Evolutionary conservation across 2,888 invertebrate species (phyloP).

Genomic region (Acrocyrtus sp.): DNA sequence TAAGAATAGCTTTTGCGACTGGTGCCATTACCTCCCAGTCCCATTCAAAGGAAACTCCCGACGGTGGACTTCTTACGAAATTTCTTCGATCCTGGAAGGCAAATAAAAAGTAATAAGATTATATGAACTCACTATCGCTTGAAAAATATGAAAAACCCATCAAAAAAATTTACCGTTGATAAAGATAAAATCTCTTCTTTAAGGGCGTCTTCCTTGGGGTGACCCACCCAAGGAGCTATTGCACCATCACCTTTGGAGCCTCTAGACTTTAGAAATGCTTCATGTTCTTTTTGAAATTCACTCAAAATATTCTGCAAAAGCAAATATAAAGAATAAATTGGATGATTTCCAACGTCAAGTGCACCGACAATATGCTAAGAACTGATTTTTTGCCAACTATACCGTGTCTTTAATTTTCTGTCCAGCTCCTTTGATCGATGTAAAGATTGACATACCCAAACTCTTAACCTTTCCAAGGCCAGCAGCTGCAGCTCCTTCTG

Average conservation of each 20-base stretch:
- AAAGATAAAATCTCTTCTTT: slow-evolving; percentile 96
- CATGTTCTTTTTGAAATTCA: slow-evolving; percentile 97
- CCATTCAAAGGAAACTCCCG: slow-evolving; percentile 95
- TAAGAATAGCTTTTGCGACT: slow-evolving; percentile 92
- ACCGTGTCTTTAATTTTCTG: slow-evolving; percentile 88
- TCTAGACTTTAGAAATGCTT: slow-evolving; percentile 93
- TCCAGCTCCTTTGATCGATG: slow-evolving; percentile 95
- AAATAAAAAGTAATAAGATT: slow-evolving; percentile 15
- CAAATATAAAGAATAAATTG: background rate
- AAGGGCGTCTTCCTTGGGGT: slow-evolving; percentile 91
- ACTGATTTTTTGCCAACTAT: slow-evolving; percentile 17
- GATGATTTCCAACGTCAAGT: background rate
- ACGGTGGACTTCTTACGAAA: slow-evolving; percentile 95
- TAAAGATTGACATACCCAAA: slow-evolving; percentile 91
- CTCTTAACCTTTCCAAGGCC: slow-evolving; percentile 75
- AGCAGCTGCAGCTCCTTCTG: slow-evolving; percentile 51
- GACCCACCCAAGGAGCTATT: slow-evolving; percentile 94
- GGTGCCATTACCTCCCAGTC: slow-evolving; percentile 94
- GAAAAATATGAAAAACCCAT: slow-evolving; percentile 34
- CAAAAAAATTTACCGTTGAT: slow-evolving; percentile 79
- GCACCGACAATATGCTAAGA: too few species aligned
- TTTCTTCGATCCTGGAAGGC: slow-evolving; percentile 93
- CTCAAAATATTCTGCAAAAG: slow-evolving; percentile 86
- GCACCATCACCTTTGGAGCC: slow-evolving; percentile 73
- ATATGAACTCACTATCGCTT: background rate